Conservation (phyloP, 2,888 invertebrate genomes). For the Apotomis capreana region DNA sequence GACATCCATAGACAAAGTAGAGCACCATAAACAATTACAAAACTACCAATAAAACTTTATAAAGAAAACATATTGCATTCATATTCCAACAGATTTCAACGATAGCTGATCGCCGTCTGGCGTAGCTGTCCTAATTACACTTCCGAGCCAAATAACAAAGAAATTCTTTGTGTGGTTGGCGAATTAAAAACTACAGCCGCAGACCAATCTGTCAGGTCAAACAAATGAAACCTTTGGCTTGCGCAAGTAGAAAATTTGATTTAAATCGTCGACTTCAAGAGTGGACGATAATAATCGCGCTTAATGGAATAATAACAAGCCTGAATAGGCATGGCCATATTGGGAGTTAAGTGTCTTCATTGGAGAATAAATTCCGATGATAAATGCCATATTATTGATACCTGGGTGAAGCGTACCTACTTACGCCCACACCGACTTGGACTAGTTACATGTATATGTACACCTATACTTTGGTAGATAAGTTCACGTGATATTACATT, state of each 20-base stretch:
- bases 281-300: slow-evolving; percentile 57
- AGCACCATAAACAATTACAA: too few species aligned
- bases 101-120: slow-evolving; percentile 19
- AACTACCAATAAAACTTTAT: too few species aligned
- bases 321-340: slow-evolving; percentile 53
- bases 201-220: not conserved
- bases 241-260: slow-evolving; percentile 49
- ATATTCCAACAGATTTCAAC: too few species aligned
- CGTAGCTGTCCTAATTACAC: slow-evolving; percentile 28
- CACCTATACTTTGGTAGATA: slow-evolving; percentile 25
- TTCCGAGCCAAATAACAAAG: slow-evolving; percentile 30
- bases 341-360: slow-evolving; percentile 58
- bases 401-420: slow-evolving; percentile 50
- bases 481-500: slow-evolving; percentile 41
- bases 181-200: slow-evolving; percentile 18
- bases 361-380: slow-evolving; percentile 53
- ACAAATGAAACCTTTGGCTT: slow-evolving; percentile 8
- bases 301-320: slow-evolving; percentile 53
- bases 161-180: slow-evolving; percentile 22
- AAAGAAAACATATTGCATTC: too few species aligned
- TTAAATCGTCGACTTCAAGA: slow-evolving; percentile 54
- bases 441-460: slow-evolving; percentile 41
- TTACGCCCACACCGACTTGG: slow-evolving; percentile 52
- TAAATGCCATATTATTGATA: slow-evolving; percentile 54
- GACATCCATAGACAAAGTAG: too few species aligned